Evolutionary conservation across 2,888 invertebrate genomes (phyloP).

Genomic region (Sphaeridia pumilis): DNA sequence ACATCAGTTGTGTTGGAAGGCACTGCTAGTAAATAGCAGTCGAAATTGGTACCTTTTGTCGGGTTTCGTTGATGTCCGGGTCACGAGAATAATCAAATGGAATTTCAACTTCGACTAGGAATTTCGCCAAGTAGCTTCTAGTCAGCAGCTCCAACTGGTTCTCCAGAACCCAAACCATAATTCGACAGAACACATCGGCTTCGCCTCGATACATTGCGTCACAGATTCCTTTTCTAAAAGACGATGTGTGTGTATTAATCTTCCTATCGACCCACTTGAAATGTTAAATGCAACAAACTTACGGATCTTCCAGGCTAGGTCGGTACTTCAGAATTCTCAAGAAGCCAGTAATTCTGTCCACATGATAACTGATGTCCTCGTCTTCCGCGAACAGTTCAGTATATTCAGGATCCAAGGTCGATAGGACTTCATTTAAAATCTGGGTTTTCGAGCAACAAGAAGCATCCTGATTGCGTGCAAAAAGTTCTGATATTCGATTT

Average conservation of each 20-base stretch:
- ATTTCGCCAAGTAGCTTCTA: slow-evolving; percentile 46
- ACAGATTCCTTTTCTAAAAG: slow-evolving; percentile 43
- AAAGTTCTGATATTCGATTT: neutral
- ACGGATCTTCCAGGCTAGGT: slow-evolving; percentile 42
- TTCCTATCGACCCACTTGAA: neutral
- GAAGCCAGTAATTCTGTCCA: slow-evolving; percentile 42
- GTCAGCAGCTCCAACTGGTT: slow-evolving; percentile 45
- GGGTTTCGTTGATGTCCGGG: slow-evolving; percentile 4
- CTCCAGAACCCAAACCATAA: slow-evolving; percentile 46
- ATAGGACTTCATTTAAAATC: slow-evolving; percentile 46
- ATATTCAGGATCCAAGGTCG: slow-evolving; percentile 42
- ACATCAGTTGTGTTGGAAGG: neutral
- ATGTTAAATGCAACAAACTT: slow-evolving; percentile 27
- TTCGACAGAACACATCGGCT: slow-evolving; percentile 45
- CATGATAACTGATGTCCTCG: slow-evolving; percentile 43
- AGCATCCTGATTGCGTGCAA: no score
- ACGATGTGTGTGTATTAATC: neutral
- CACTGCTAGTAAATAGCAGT: neutral
- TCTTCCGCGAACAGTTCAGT: no score
- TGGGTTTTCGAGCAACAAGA: no score
- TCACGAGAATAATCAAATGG: slow-evolving; percentile 35
- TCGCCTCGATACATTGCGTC: slow-evolving; percentile 46
- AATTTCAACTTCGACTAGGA: slow-evolving; percentile 43
- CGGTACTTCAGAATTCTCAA: slow-evolving; percentile 46
- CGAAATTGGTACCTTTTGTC: slow-evolving; percentile 5